phyloP scores from a whole-genome alignment of 2,888 invertebrate genomes.

The Lasius platythorax region DNA sequence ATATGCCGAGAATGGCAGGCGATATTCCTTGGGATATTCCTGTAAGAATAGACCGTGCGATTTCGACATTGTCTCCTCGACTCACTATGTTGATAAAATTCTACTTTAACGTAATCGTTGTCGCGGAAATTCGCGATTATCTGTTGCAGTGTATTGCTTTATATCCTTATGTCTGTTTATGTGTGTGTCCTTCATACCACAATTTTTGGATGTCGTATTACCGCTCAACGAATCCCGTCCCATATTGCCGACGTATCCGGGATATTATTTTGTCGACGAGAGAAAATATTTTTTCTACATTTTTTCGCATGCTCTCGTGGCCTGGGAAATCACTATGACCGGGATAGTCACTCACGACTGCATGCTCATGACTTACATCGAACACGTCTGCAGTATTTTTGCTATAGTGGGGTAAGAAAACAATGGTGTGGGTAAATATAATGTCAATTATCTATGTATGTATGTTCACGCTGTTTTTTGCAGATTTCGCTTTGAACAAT shows the following conservation, averaged over 20 bases:
- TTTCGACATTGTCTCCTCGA: background rate
- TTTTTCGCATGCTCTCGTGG: conserved; percentile 15
- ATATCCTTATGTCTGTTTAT: background rate
- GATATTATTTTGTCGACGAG: conserved; percentile 30
- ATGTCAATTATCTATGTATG: background rate
- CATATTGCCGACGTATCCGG: background rate
- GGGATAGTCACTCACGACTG: conserved; percentile 36
- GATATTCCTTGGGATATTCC: conserved; percentile 31
- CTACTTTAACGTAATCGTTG: background rate
- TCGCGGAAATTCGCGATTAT: background rate
- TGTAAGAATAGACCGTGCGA: background rate
- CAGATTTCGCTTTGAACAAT: conserved; percentile 34
- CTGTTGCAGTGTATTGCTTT: conserved; percentile 37
- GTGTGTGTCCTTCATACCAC: conserved; percentile 14
- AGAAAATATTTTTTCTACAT: conserved; percentile 29
- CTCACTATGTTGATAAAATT: background rate
- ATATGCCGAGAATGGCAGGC: conserved; percentile 17
- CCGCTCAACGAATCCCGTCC: conserved; percentile 47
- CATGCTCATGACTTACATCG: conserved; percentile 23
- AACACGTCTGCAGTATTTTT: conserved; percentile 43
- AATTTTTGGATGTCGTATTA: conserved; percentile 30
- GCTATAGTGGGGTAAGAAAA: conserved; percentile 27
- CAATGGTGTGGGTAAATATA: background rate
- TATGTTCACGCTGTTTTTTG: background rate
- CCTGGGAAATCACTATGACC: conserved; percentile 34